Evolutionary conservation across 2,113 vertebrate species (phyloP).

Genomic region (Megaptera novaeangliae): DNA sequence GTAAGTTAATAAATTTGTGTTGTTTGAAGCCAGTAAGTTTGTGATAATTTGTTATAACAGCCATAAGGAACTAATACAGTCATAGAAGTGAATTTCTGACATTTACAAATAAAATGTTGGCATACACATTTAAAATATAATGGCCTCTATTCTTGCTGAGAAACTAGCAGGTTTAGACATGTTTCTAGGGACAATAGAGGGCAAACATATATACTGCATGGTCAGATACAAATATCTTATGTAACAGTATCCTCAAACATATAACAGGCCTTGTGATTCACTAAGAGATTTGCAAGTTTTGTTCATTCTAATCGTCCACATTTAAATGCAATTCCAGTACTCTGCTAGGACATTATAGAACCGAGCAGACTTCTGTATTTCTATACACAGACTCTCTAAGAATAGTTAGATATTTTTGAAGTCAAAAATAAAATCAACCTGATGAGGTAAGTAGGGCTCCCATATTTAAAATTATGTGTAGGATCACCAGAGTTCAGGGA

Average conservation of each 20-base stretch:
- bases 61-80: neutral
- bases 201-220: neutral
- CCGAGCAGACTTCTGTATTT: constrained; percentile 21
- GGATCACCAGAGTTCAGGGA: constrained; percentile 54
- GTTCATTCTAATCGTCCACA: neutral
- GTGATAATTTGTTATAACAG: neutral
- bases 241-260: neutral
- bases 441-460: constrained; percentile 10
- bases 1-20: neutral
- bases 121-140: neutral
- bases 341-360: neutral
- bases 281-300: constrained; percentile 25
- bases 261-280: neutral
- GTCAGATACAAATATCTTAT: constrained; percentile 9
- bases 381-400: neutral
- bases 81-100: neutral
- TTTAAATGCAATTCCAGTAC: constrained; percentile 30
- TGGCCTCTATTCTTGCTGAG: neutral
- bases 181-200: neutral
- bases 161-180: neutral
- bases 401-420: constrained; percentile 35
- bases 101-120: neutral
- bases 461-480: constrained; percentile 49
- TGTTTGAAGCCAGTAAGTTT: neutral
- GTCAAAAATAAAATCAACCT: constrained; percentile 28